These are phyloP conservation scores for Achroia grisella DNA, from an alignment of 1,140 invertebrate species.

Conservation along the genomic window DNA sequence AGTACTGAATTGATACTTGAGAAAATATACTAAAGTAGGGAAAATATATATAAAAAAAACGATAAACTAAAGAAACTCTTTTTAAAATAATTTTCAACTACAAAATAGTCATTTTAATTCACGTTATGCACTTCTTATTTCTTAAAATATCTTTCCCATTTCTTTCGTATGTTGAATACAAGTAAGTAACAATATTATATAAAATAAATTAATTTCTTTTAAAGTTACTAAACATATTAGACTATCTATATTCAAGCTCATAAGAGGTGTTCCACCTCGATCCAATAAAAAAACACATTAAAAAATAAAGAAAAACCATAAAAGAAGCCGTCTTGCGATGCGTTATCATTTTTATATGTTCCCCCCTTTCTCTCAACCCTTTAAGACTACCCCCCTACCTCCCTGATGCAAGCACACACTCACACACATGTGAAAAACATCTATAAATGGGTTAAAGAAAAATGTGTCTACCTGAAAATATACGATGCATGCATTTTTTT, in stretches of 20 bases:
- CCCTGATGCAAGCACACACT: conserved; percentile 52
- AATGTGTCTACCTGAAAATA: conserved; percentile 73
- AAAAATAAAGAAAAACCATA: conserved; percentile 73
- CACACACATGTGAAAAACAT: conserved; percentile 46
- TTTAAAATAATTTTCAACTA: too few species aligned
- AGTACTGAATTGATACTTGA: too few species aligned
- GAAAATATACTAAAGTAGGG: too few species aligned
- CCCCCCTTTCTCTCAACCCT: conserved; percentile 32
- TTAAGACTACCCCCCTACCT: conserved; percentile 29
- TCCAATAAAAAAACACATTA: conserved; percentile 67
- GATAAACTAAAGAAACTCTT: too few species aligned
- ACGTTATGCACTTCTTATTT: too few species aligned
- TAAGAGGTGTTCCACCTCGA: conserved; percentile 33
- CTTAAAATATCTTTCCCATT: too few species aligned
- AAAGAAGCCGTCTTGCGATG: conserved; percentile 72
- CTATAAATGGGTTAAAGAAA: conserved; percentile 73
- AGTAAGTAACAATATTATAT: too few species aligned
- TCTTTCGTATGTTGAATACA: too few species aligned
- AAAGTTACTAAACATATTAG: too few species aligned
- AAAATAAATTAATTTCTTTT: too few species aligned
- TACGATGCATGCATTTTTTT: conserved; percentile 69
- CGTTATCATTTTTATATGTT: conserved; percentile 74
- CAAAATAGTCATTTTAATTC: too few species aligned
- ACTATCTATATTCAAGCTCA: not conserved
- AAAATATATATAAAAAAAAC: too few species aligned